Evolutionary conservation across 2,797 vertebrate species (phyloP).

Genomic region (Xenopus petersii): DNA sequence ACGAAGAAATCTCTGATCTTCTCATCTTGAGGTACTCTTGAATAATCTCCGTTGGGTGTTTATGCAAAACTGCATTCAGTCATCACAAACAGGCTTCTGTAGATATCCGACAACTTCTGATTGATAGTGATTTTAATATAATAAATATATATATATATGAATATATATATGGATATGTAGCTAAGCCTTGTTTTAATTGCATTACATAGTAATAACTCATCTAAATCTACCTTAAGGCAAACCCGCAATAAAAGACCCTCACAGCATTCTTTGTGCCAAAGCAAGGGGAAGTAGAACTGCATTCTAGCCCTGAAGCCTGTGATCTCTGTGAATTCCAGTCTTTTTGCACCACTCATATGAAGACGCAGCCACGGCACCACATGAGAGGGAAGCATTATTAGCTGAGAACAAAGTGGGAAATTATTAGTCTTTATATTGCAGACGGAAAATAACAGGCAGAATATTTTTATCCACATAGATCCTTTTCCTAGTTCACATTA

Average conservation of each 20-base stretch:
- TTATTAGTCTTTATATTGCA: not conserved
- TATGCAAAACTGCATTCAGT: slow-evolving; percentile 61
- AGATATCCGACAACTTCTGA: slow-evolving; percentile 64
- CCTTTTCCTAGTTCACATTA: too few relatives aligned
- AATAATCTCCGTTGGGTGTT: slow-evolving; percentile 60
- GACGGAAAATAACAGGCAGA: too few relatives aligned
- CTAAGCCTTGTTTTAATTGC: slow-evolving; percentile 77
- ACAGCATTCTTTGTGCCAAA: slow-evolving; percentile 71
- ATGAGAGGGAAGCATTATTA: slow-evolving; percentile 79
- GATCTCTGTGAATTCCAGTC: slow-evolving; percentile 65
- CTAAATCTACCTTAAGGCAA: slow-evolving; percentile 76
- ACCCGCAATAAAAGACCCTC: slow-evolving; percentile 69
- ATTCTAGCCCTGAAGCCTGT: slow-evolving; percentile 75
- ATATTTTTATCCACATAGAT: too few relatives aligned
- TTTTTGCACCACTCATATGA: slow-evolving; percentile 61
- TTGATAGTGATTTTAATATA: slow-evolving; percentile 54
- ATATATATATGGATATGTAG: slow-evolving; percentile 61
- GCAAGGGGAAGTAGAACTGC: slow-evolving; percentile 70
- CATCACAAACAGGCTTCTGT: slow-evolving; percentile 62
- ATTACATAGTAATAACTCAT: slow-evolving; percentile 79
- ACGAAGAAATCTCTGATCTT: slow-evolving; percentile 64
- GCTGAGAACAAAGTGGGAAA: slow-evolving; percentile 66
- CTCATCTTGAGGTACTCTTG: slow-evolving; percentile 69
- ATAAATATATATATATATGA: slow-evolving; percentile 42
- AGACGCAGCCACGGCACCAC: slow-evolving; percentile 65